Evolutionary conservation across 2,888 invertebrate species (phyloP).

Genomic region (Eledone cirrhosa): DNA sequence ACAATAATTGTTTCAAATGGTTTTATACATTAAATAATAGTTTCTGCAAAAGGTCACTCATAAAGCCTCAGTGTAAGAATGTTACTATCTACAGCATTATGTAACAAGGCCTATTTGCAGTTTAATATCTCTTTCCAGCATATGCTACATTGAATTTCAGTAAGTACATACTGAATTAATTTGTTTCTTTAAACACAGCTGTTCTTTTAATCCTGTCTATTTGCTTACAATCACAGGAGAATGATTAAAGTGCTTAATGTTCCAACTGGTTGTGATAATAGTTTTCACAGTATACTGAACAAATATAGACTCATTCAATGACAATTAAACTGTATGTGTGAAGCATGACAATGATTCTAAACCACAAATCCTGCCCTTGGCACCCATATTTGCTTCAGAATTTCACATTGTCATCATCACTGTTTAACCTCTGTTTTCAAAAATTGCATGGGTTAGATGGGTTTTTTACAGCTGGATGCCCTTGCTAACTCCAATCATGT

Average conservation of each 20-base stretch:
- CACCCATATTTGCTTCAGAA: background rate
- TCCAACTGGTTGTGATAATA: background rate
- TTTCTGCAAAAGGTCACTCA: slow-evolving; percentile 8
- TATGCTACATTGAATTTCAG: background rate
- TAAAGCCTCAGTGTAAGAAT: too few relatives aligned
- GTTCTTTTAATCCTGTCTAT: background rate
- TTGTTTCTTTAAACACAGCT: slow-evolving; percentile 5
- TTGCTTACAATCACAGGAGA: background rate
- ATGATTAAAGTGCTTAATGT: slow-evolving; percentile 4
- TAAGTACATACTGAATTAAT: slow-evolving; percentile 11
- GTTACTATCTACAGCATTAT: slow-evolving; percentile 16
- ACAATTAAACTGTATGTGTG: background rate
- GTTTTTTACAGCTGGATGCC: too few relatives aligned
- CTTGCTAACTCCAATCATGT: too few relatives aligned
- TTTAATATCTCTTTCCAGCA: slow-evolving; percentile 10
- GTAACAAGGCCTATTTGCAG: background rate
- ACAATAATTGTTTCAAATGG: background rate
- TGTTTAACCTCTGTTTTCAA: too few relatives aligned
- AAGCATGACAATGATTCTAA: slow-evolving; percentile 1
- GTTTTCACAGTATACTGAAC: background rate
- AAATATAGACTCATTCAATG: background rate
- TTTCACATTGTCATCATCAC: background rate
- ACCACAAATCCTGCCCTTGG: background rate
- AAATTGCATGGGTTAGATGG: too few relatives aligned
- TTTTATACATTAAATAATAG: background rate